phyloP scores from a whole-genome alignment of 2,888 invertebrate species.

The Pocota personata region DNA sequence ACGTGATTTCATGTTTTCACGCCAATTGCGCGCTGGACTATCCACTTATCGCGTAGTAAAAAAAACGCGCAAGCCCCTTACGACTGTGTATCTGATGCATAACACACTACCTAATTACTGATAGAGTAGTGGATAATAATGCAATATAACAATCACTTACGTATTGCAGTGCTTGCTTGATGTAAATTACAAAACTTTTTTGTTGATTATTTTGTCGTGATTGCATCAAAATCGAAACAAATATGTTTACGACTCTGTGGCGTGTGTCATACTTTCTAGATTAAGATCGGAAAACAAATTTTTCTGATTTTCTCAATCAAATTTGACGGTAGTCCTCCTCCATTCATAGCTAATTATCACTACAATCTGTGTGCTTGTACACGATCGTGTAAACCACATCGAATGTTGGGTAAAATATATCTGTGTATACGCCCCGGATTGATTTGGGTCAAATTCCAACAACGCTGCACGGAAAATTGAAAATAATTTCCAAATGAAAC shows the following conservation, averaged over 20 bases:
- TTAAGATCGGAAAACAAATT: background rate
- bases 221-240: conserved; percentile 26
- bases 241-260: background rate
- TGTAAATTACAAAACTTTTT: conserved; percentile 5
- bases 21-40: conserved; percentile 30
- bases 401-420: background rate
- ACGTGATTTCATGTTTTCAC: conserved; percentile 44
- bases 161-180: background rate
- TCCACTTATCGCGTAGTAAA: conserved; percentile 11
- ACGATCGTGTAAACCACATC: background rate
- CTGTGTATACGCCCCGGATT: conserved; percentile 33
- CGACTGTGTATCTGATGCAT: conserved; percentile 5
- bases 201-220: background rate
- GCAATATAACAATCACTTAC: conserved; percentile 13
- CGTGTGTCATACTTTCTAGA: too few relatives aligned
- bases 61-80: background rate
- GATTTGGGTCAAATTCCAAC: conserved; percentile 49
- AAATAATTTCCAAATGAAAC: conserved; percentile 52
- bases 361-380: background rate
- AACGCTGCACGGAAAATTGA: conserved; percentile 42
- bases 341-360: conserved; percentile 9
- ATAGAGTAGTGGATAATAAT: conserved; percentile 11
- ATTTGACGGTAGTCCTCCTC: background rate
- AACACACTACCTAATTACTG: conserved; percentile 32
- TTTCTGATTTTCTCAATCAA: conserved; percentile 8